These are phyloP conservation scores for Passer montanus DNA, from an alignment of 2,113 vertebrate genomes.

Conservation along the genomic window DNA sequence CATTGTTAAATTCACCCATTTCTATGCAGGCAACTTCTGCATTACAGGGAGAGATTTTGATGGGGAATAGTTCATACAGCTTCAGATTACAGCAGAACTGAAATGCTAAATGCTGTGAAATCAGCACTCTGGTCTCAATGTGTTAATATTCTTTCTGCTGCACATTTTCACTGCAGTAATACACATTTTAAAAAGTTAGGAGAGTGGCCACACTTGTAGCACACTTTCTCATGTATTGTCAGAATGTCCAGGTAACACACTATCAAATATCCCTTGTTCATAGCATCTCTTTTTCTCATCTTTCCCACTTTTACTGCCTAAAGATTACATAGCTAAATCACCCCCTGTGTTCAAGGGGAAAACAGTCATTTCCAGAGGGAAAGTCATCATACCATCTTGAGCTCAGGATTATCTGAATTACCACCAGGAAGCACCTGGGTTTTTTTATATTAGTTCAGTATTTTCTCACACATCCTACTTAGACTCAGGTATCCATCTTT, in stretches of 20 bases:
- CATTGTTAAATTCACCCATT: neutral
- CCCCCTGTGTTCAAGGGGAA: neutral
- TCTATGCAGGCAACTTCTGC: neutral
- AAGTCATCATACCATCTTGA: neutral
- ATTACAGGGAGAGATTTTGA: neutral
- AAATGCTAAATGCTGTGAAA: neutral
- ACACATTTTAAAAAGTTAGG: neutral
- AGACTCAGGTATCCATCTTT: neutral
- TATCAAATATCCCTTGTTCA: neutral
- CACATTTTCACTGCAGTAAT: neutral
- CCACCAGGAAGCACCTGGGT: neutral
- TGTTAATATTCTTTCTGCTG: neutral
- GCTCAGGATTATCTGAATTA: neutral
- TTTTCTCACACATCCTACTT: neutral
- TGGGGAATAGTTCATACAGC: neutral
- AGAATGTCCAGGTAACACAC: neutral
- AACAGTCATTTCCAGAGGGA: neutral
- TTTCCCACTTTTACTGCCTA: neutral
- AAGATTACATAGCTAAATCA: neutral
- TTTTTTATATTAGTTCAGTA: neutral
- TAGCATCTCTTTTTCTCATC: neutral
- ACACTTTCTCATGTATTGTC: neutral
- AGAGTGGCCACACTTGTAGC: neutral
- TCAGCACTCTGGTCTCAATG: neutral
- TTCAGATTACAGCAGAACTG: neutral